A percentile compares a stretch with the other conserved stretches of the same genome.
phyloP scores from a whole-genome alignment of 2,113 vertebrate species.

The Castor canadensis region DNA sequence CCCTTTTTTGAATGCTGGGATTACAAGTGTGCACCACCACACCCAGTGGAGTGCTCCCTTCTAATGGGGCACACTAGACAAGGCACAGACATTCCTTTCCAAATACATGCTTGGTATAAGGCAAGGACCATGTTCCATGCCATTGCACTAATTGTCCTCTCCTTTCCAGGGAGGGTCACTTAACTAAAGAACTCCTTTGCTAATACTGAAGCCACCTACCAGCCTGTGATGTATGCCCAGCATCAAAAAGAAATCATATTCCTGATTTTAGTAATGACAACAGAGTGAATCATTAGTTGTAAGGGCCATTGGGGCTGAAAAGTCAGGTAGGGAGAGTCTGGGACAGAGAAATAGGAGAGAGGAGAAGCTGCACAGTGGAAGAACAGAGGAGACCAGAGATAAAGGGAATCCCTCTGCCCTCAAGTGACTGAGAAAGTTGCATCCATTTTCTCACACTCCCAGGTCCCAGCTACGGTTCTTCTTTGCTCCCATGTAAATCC shows the following conservation, averaged over 20 bases:
- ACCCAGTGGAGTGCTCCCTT: neutral
- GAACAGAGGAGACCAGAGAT: neutral
- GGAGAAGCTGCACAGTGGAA: neutral
- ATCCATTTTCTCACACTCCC: fast-evolving
- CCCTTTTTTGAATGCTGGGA: neutral
- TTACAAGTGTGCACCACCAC: neutral
- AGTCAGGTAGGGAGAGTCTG: neutral
- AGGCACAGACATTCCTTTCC: neutral
- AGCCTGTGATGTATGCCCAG: neutral
- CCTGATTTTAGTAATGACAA: neutral
- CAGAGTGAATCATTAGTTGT: neutral
- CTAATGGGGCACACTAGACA: too few relatives aligned
- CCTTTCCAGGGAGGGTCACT: neutral
- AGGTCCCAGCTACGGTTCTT: neutral
- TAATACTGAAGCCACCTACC: neutral
- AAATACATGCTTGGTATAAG: neutral
- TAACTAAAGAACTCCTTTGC: neutral
- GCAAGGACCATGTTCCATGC: neutral
- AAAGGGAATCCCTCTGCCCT: neutral
- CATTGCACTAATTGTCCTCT: neutral
- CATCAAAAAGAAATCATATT: neutral
- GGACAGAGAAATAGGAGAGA: neutral
- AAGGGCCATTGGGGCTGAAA: neutral
- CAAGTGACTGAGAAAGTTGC: neutral
- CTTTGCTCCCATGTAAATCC: neutral